Evolutionary conservation across 2,888 invertebrate species (phyloP), one percentile per base, ranked within the genome.

Genomic region (Aphrophora alni): DNA sequence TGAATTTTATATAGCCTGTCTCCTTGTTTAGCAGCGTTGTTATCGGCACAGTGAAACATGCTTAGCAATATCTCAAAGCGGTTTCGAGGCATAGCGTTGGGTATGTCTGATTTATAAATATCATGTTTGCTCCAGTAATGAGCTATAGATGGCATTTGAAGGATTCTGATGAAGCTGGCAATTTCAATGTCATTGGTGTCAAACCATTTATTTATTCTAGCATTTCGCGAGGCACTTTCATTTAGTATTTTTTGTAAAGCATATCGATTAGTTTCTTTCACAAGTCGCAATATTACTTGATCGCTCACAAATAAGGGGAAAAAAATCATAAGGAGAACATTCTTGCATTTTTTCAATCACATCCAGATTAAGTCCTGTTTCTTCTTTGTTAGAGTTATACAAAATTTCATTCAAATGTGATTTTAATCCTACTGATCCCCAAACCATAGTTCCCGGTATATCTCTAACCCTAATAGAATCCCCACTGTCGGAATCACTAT

Each of bases 311-410:
- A 69, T 21, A 21, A 24, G 21, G 17, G 17, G 69, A 69, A 69
- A 24, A 21, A 69, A n/a, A 69, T 69, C 69, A 69, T 21, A 69
- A 24, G 69, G 8, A 8, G 17, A 21, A 69, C 69, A 69, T 8
- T 69, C 69, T 21, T n/a, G 24, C 69, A 44, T 44, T 12, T 10
- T 44, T 10, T 44, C 44, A 44, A 44, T 44, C 10, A 44, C 44
- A 44, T 44, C 69, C 17, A 24, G 69, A 24, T 69, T 69, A 21
- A 69, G 17, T n/a, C 69, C 69, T 24, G 24, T 24, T n/a, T 17
- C 17, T 73, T 73, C 73, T n/a, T n/a, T 28, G 73, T 73, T 26
- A 25, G 27, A n/a, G 27, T 73, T 73, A 73, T n/a, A n/a, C n/a
- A n/a, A n/a, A n/a, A n/a, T n/a, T n/a, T n/a, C n/a, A n/a, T n/a